Evolutionary conservation across 2,113 vertebrate species (phyloP).

Genomic region (Capreolus pygargus): DNA sequence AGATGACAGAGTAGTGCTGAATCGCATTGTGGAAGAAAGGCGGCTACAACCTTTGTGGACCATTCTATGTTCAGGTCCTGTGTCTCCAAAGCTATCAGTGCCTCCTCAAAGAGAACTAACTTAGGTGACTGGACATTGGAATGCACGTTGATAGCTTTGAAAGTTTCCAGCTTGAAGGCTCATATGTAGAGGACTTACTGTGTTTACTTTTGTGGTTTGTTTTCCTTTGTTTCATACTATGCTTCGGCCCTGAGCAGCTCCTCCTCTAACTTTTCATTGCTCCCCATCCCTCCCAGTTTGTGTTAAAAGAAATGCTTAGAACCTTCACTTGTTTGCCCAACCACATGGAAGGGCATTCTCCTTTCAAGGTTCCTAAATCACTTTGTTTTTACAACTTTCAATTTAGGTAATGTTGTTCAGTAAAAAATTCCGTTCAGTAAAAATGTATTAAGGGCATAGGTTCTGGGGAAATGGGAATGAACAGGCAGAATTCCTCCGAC

Average conservation of each 20-base stretch:
- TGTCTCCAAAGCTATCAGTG: not conserved
- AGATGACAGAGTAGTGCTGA: not conserved
- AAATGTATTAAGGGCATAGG: not conserved
- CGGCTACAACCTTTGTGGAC: not conserved
- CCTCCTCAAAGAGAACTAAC: not conserved
- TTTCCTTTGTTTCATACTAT: not conserved
- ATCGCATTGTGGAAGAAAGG: not conserved
- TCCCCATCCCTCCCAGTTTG: not conserved
- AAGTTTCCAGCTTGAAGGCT: not conserved
- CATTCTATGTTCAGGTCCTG: not conserved
- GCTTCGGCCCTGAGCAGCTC: not conserved
- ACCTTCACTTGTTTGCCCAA: not conserved
- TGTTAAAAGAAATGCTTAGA: not conserved
- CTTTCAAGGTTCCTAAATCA: not conserved
- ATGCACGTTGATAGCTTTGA: not conserved
- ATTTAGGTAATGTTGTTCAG: not conserved
- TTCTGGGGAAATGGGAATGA: not conserved
- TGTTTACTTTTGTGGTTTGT: not conserved
- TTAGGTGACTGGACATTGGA: not conserved
- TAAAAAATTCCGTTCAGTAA: not conserved
- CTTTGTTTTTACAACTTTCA: not conserved
- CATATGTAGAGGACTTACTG: not conserved
- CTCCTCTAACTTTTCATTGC: not conserved
- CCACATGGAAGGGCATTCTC: not conserved
- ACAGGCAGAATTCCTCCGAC: not conserved